Base-by-base conservation (phyloP, 2,888 invertebrate genomes). In the Zaprionus bogoriensis region DNA sequence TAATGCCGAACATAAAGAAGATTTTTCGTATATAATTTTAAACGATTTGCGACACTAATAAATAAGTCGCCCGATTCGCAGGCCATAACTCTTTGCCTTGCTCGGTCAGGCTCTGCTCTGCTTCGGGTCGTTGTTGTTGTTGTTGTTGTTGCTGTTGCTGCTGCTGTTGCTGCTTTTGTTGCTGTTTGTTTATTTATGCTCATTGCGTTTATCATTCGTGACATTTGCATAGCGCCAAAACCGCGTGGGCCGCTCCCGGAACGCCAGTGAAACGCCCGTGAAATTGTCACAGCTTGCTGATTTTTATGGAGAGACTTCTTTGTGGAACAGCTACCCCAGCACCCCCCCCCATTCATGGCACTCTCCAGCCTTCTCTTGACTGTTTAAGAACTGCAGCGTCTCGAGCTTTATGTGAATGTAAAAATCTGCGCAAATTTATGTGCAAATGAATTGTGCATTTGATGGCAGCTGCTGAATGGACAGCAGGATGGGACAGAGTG, bases 161-260 rank as follows among this genome's bases (percentile, higher is more conserved):
- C 19, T 55, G 50, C 5, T 39, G 19, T 60, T 14, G 42, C 30
- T 51, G 20, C 6, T 53, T 36, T 50, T 30, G 50, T 38, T 42
- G 58, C 42, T 74, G 38, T 62, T 87, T 87, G 78, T 77, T 81
- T 87, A 81, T 87, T 81, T 87, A 87, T 81, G 79, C 65, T 83
- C 87, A 69, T 85, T 85, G 87, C 87, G 87, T 81, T 81, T 81
- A 87, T 81, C 81, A 87, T 81, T 87, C 69, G 83, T 87, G 81
- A 81, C 87, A 87, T 85, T 87, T 82, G 86, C 86, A 87, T 69
- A 87, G 81, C 86, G 87, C 83, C 87, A 62, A 77, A 65, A 63
- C 54, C 63, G 80, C 75, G 79, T 74, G 74, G 74, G 77, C 47
- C 59, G 79, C 74, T 59, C 65, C 48, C 22, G 17, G 30, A 30